Percentiles rank a stretch among this genome's conserved stretches.
Conservation (phyloP, 2,888 invertebrate genomes). For the Herminia tarsipennalis region DNA sequence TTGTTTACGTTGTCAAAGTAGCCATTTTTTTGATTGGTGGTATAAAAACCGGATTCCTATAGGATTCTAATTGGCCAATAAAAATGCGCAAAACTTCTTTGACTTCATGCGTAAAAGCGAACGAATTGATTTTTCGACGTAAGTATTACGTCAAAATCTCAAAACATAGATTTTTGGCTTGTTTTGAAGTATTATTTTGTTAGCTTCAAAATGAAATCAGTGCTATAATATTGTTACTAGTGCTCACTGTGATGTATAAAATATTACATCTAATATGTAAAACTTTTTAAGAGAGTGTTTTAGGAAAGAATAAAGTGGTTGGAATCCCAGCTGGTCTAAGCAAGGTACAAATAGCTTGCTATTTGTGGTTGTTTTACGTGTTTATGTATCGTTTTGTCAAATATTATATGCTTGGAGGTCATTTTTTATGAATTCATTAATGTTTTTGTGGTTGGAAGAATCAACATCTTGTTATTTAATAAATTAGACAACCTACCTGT, state of each 20-base stretch:
- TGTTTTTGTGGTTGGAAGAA: slow-evolving; percentile 19
- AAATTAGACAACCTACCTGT: too few relatives aligned
- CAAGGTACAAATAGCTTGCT: slow-evolving; percentile 43
- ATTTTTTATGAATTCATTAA: slow-evolving; percentile 14
- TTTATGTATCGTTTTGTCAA: slow-evolving; percentile 16
- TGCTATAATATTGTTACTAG: slow-evolving; percentile 33
- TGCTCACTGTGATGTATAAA: slow-evolving; percentile 27
- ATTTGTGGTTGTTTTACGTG: slow-evolving; percentile 40
- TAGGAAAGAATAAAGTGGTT: slow-evolving; percentile 48
- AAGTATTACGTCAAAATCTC: slow-evolving; percentile 56
- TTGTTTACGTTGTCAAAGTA: neutral
- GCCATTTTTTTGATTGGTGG: slow-evolving; percentile 24
- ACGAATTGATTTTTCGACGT: slow-evolving; percentile 44
- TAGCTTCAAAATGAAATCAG: slow-evolving; percentile 25
- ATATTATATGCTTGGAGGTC: neutral
- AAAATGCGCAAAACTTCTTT: slow-evolving; percentile 5
- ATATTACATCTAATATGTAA: slow-evolving; percentile 33
- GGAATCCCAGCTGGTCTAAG: slow-evolving; percentile 67
- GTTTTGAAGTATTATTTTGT: slow-evolving; percentile 58
- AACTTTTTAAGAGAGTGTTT: slow-evolving; percentile 42
- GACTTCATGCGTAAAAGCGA: slow-evolving; percentile 31
- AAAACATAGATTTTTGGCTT: slow-evolving; percentile 66
- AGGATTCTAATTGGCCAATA: slow-evolving; percentile 31
- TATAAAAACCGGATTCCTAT: neutral
- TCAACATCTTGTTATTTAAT: slow-evolving; percentile 19